phyloP scores from a whole-genome alignment of 2,888 invertebrate genomes.

The Parnassius glacialis region DNA sequence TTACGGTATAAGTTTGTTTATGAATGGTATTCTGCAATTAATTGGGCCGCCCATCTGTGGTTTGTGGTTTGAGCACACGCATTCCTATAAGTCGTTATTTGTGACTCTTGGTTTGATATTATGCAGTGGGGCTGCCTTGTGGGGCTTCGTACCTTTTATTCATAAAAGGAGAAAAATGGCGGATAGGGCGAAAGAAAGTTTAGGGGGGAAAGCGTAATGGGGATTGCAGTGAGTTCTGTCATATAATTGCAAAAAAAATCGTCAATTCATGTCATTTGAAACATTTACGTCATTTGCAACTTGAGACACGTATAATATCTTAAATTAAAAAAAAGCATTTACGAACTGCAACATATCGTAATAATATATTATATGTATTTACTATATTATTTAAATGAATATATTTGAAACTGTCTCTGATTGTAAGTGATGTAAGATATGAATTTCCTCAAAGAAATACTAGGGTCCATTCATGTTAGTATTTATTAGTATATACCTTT shows the following conservation, averaged over 20 bases:
- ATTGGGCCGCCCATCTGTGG: slow-evolving; percentile 93
- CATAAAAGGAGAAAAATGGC: slow-evolving; percentile 59
- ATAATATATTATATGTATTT: no score
- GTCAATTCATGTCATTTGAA: slow-evolving; percentile 1
- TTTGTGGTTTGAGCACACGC: slow-evolving; percentile 82
- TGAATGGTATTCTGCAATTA: slow-evolving; percentile 90
- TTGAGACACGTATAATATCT: not conserved
- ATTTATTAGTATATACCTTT: not conserved
- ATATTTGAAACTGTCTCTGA: no score
- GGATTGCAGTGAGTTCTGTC: not conserved
- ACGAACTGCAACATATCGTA: no score
- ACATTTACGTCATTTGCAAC: slow-evolving; percentile 1
- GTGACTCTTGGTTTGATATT: slow-evolving; percentile 87
- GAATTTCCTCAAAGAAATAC: slow-evolving; percentile 2
- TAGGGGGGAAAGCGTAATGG: slow-evolving; percentile 49
- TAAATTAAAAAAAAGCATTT: no score
- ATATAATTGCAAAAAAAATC: not conserved
- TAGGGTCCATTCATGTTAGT: slow-evolving; percentile 19
- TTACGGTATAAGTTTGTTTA: slow-evolving; percentile 91
- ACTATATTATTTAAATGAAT: no score
- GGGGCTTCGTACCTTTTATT: slow-evolving; percentile 88
- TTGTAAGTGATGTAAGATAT: not conserved
- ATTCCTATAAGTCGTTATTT: slow-evolving; percentile 87
- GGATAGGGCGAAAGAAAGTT: slow-evolving; percentile 33
- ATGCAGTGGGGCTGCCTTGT: slow-evolving; percentile 86